Base-by-base conservation (phyloP, 2,113 vertebrate genomes). In the Callipepla californica region DNA sequence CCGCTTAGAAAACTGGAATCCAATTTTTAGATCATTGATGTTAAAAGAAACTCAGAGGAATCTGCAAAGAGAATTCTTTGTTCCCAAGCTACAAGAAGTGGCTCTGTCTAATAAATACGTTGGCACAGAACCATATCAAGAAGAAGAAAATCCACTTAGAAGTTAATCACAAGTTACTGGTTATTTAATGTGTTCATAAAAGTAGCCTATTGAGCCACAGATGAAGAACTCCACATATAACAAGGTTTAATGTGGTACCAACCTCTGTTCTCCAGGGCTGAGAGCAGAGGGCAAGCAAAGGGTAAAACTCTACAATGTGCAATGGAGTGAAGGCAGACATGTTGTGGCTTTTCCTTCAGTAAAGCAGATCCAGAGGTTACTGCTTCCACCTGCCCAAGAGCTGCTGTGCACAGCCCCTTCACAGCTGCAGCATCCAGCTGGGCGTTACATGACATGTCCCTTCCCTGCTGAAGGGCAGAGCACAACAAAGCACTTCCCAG, bases 1-100 rank as follows among this genome's bases (percentile, higher is more conserved):
- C n/a, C 80, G 62, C 73, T 83, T 76, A 76, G 62, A 83, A 86
- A 80, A 66, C 62, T 58, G 66, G 61, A 78, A 78, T 32, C 13
- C 38, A 42, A 47, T 85, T 92, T 92, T 86, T 70, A 45, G 32
- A 44, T 80, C 51, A 57, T 3, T 70, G 36, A 47, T 42, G 40
- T 38, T 67, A 47, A 63, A 76, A 77, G 58, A 13, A 72, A 47
- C 18, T 57, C 47, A 58, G 58, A 80, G n/a, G 59, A 87, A 80
- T 40, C 17, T 3, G 18, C 47, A 34, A 75, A 63, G 19, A 67
- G 40, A 82, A 74, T 66, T 75, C 63, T 66, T 76, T 66, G 36
- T 67, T 80, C 47, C 36, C 42, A 72, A 36, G 47, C 42, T 2
- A 2, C n/a, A 87, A 30, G 45, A 84, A 77, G 32, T 26, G 10